A percentile compares a stretch with the other conserved stretches of the same genome.
Evolutionary conservation across 2,888 invertebrate species (phyloP).

Genomic region (Himalopsyche kuldschensis): DNA sequence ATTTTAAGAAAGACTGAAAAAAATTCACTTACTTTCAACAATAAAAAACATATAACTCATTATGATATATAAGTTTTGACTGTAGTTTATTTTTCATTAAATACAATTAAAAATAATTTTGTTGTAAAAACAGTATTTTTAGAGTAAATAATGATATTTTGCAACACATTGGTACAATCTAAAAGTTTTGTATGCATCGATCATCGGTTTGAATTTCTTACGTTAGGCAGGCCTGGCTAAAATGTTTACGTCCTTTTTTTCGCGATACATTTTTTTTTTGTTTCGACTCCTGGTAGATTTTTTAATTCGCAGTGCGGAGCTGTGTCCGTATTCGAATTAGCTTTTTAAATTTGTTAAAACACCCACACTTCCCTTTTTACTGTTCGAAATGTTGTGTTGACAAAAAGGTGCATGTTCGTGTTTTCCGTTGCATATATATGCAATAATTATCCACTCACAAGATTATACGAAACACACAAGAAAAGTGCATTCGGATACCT

Average conservation of each 20-base stretch:
- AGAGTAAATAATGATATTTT: no score
- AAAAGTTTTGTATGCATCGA: no score
- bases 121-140: no score
- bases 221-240: neutral
- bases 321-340: constrained; percentile 25
- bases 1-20: no score
- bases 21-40: no score
- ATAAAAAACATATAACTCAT: no score
- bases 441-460: neutral
- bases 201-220: neutral
- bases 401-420: neutral
- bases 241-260: neutral
- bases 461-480: neutral
- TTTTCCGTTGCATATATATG: neutral
- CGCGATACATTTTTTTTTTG: neutral
- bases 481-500: neutral
- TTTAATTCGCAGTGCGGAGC: neutral
- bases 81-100: no score
- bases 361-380: neutral
- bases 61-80: no score
- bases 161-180: no score
- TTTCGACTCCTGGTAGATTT: constrained; percentile 12
- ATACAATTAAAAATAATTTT: no score
- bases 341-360: constrained; percentile 31
- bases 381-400: neutral